Conservation (phyloP, 2,113 vertebrate species). For the Rhabdomys dilectus region DNA sequence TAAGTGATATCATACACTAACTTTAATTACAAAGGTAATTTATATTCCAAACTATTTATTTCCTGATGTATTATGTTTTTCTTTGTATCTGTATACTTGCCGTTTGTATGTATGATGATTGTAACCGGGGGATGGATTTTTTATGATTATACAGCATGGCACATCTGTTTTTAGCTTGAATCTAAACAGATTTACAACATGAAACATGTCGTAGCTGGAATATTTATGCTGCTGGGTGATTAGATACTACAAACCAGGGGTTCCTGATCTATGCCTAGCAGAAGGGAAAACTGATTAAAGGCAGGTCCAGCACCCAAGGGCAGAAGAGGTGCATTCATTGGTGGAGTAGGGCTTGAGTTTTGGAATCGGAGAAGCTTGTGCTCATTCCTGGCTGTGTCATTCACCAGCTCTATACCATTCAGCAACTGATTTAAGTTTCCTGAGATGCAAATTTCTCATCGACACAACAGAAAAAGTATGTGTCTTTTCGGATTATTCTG, state of each 20-base stretch:
- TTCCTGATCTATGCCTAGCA: neutral
- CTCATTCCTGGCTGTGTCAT: neutral
- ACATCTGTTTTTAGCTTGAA: neutral
- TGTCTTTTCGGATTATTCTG: neutral
- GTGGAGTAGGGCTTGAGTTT: neutral
- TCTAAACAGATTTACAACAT: neutral
- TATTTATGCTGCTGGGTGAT: neutral
- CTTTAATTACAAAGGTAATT: neutral
- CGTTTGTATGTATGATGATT: neutral
- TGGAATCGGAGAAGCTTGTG: neutral
- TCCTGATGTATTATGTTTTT: neutral
- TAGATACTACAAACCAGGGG: neutral
- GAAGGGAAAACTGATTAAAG: too few species aligned
- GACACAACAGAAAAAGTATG: neutral
- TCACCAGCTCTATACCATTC: neutral
- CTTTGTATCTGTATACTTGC: neutral
- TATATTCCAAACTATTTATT: neutral
- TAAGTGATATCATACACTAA: neutral
- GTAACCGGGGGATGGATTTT: neutral
- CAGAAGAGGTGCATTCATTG: neutral
- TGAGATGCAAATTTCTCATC: neutral
- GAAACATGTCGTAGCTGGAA: neutral
- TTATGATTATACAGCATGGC: fast-evolving
- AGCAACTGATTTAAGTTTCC: neutral
- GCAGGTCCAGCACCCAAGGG: fast-evolving